Base-by-base conservation (phyloP, 2,888 invertebrate species). In the Leucophenga montana region DNA sequence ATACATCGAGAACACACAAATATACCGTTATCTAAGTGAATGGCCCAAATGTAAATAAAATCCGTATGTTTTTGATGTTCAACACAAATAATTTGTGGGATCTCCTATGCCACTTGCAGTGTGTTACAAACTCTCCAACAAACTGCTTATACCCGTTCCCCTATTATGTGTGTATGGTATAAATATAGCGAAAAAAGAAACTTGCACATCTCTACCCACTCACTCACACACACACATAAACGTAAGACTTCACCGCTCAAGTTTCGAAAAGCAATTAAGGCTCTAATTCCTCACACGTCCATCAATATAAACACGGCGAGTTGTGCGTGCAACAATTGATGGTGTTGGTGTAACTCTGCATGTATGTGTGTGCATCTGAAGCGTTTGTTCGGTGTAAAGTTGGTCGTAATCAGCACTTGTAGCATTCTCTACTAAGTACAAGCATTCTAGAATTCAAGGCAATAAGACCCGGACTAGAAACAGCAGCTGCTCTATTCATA, bases 251-350 rank as follows among this genome's bases (percentile, higher is more conserved):
- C 39, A 11, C 39, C 39, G 61, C 59, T 59, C 18, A 48, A 66
- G 50, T 64, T 71, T 59, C 50, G 69, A 67, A 73, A 73, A 73
- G 66, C 71, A 73, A 73, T 71, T 73, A 71, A 71, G 69, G 33
- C 18, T 22, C 67, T 62, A 67, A 67, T 69, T 65, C 71, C 67
- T 69, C 67, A 66, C 71, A 73, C 69, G 73, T 73, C 66, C 67
- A 59, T 71, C 71, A 69, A 73, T 31, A 66, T 59, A 65, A 39
- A 33, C 44, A 46, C 46, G 33, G 18, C 27, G 22, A 44, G 20
- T 14, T 50, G 33, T 61, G 33, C 18, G 33, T 61, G 61, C 68
- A 76, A 83, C 79, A 79, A 73, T 74, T 77, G 76, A 74, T 77
- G 76, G 68, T 48, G 50, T n/a, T n/a, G n/a, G n/a, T 59, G 53